A percentile compares a stretch with the other conserved stretches of the same genome.
phyloP scores from a whole-genome alignment of 2,888 invertebrate species.

The Drosophila lacicola region DNA sequence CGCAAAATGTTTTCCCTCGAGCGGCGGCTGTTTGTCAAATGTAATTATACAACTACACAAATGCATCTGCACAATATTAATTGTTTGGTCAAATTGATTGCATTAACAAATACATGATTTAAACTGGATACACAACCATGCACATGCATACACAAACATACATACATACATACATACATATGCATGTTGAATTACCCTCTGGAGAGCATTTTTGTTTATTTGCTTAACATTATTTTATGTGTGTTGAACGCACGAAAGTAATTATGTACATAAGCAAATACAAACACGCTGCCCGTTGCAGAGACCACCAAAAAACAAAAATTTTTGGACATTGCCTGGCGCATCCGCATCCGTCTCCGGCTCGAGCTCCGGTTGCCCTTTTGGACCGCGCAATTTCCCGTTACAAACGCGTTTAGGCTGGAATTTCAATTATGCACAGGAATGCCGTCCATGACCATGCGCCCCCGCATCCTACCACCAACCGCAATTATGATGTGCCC shows the following conservation, averaged over 20 bases:
- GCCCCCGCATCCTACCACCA: not conserved
- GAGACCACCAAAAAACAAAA: slow-evolving; percentile 19
- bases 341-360: slow-evolving; percentile 56
- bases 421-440: slow-evolving; percentile 79
- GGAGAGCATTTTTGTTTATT: slow-evolving; percentile 29
- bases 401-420: slow-evolving; percentile 78
- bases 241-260: slow-evolving; percentile 12
- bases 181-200: slow-evolving; percentile 34
- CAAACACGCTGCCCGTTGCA: slow-evolving; percentile 15
- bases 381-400: slow-evolving; percentile 77
- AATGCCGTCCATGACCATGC: slow-evolving; percentile 46
- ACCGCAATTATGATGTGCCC: slow-evolving; percentile 68
- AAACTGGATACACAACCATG: not conserved
- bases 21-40: slow-evolving; percentile 56
- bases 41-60: slow-evolving; percentile 61
- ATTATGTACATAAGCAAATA: slow-evolving; percentile 28
- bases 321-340: slow-evolving; percentile 47
- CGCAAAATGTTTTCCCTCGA: slow-evolving; percentile 46
- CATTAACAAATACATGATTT: slow-evolving; percentile 33
- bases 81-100: slow-evolving; percentile 67
- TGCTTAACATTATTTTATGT: slow-evolving; percentile 38
- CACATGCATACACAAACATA: not conserved
- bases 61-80: slow-evolving; percentile 37
- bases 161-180: not conserved
- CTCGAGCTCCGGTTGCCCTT: slow-evolving; percentile 47